Conservation (phyloP, 2,113 vertebrate species). For the Sapajus apella region DNA sequence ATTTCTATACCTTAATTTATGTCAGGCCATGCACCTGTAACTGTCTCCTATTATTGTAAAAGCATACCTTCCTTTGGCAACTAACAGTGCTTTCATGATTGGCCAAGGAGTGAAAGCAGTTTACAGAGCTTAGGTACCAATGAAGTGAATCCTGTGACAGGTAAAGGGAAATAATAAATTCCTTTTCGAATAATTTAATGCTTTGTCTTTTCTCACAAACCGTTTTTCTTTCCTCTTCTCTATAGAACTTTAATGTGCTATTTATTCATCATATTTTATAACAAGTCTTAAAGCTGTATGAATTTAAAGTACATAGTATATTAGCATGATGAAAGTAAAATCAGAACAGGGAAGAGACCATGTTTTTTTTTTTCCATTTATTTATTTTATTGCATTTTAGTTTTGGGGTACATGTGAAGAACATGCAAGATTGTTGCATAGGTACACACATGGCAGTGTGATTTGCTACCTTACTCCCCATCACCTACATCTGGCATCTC, state of each 20-base stretch:
- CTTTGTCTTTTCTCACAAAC: not conserved
- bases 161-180: not conserved
- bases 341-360: not conserved
- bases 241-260: not conserved
- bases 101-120: not conserved
- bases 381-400: too few species aligned
- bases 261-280: slow-evolving; percentile 11
- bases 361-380: too few species aligned
- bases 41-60: not conserved
- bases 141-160: not conserved
- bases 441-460: too few species aligned
- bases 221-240: not conserved
- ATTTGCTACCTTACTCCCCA: too few species aligned
- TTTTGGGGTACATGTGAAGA: too few species aligned
- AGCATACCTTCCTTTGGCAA: not conserved
- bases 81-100: not conserved
- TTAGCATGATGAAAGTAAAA: not conserved
- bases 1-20: not conserved
- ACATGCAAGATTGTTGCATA: too few species aligned
- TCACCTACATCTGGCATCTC: too few species aligned
- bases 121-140: not conserved
- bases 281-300: not conserved
- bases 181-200: not conserved
- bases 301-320: not conserved
- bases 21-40: not conserved